Conservation (phyloP, 2,888 invertebrate genomes). For the Psylliodes chrysocephalus region DNA sequence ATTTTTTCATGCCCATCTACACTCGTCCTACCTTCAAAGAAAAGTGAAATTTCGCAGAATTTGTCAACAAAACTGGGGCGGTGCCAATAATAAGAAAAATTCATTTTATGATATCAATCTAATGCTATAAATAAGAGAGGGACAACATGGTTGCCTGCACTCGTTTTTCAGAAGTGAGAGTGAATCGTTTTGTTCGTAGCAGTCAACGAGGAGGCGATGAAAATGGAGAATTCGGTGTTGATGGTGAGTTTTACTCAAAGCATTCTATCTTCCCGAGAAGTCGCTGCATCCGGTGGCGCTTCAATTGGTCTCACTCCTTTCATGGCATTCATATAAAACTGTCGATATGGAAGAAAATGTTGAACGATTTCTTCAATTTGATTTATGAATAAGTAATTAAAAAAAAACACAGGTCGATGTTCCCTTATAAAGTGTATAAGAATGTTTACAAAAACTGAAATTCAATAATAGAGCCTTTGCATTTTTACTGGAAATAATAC, state of each 20-base stretch:
- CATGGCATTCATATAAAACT: not conserved
- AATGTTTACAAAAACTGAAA: no score
- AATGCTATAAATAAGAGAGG: conserved; percentile 55
- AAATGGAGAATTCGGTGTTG: conserved; percentile 27
- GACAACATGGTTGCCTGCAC: conserved; percentile 49
- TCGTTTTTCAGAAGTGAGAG: conserved; percentile 53
- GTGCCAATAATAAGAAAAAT: conserved; percentile 29
- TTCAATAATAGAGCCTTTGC: no score
- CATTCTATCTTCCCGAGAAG: not conserved
- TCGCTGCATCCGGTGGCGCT: not conserved
- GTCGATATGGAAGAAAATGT: no score
- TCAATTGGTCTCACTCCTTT: not conserved
- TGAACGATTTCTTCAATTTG: no score
- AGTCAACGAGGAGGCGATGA: conserved; percentile 17
- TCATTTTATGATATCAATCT: conserved; percentile 39
- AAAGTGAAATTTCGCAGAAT: conserved; percentile 23
- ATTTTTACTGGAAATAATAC: no score
- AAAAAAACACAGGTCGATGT: no score
- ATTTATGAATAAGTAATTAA: no score
- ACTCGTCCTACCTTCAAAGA: conserved; percentile 5
- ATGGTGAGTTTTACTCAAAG: conserved; percentile 19
- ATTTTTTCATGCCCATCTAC: not conserved
- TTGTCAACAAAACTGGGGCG: conserved; percentile 11
- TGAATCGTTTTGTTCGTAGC: conserved; percentile 41
- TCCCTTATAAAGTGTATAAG: no score